A percentile compares a stretch with the other conserved stretches of the same genome.
These are phyloP conservation scores for Callimico goeldii DNA, from an alignment of 2,797 vertebrate genomes.

Conservation along the genomic window DNA sequence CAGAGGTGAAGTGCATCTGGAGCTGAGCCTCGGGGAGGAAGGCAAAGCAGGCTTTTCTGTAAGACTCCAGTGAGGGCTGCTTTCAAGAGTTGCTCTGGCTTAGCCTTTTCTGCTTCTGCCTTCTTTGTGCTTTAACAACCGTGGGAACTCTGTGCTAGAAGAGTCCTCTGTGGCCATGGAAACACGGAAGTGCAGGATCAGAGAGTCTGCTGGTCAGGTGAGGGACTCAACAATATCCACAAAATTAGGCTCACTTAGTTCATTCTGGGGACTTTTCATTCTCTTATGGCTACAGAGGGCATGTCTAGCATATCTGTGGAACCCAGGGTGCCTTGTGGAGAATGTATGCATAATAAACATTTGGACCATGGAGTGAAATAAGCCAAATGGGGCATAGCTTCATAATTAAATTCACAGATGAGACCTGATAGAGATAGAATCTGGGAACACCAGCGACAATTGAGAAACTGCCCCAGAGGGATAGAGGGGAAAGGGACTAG, in stretches of 20 bases:
- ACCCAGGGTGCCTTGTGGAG: not conserved
- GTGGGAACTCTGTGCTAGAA: not conserved
- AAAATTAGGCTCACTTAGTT: not conserved
- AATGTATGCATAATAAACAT: constrained; percentile 5
- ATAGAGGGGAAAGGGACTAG: constrained; percentile 55
- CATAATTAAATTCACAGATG: constrained; percentile 72
- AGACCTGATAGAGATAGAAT: constrained; percentile 66
- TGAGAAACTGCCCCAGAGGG: constrained; percentile 69
- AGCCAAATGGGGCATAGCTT: constrained; percentile 23
- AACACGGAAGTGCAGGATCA: not conserved
- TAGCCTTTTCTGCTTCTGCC: not conserved
- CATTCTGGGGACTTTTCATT: not conserved
- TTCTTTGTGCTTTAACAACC: not conserved
- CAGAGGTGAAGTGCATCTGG: not conserved
- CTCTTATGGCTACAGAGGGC: not conserved
- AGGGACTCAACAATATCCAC: not conserved
- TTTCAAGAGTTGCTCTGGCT: not conserved
- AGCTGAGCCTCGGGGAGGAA: not conserved
- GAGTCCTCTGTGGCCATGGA: not conserved
- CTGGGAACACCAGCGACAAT: constrained; percentile 71
- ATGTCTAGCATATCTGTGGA: not conserved
- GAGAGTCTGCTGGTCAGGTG: not conserved
- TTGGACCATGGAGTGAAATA: constrained; percentile 31
- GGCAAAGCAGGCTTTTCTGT: not conserved
- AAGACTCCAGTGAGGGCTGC: not conserved